A percentile compares a stretch with the other conserved stretches of the same genome.
Evolutionary conservation across 1,140 invertebrate species (phyloP).

Genomic region (Drosophila pallidifrons): DNA sequence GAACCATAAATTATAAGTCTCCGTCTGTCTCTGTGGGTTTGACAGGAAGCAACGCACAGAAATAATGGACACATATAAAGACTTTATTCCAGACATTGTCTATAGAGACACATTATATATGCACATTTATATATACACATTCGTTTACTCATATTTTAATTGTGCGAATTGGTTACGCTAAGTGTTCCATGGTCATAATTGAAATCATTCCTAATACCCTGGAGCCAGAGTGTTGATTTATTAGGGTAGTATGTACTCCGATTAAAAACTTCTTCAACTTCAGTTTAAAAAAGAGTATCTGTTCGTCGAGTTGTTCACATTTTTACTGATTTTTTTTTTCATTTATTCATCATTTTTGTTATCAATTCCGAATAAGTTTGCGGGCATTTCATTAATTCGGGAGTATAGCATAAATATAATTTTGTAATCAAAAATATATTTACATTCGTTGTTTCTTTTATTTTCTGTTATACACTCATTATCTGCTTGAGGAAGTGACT

Average conservation of each 20-base stretch:
- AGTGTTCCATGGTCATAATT: constrained; percentile 38
- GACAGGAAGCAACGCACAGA: constrained; percentile 24
- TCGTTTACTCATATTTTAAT: constrained; percentile 31
- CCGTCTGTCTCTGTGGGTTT: constrained; percentile 4
- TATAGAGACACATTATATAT: constrained; percentile 28
- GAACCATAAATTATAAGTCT: constrained; percentile 30
- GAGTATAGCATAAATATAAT: neutral
- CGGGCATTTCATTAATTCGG: neutral
- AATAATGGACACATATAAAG: neutral
- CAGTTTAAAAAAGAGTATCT: neutral
- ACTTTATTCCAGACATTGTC: constrained; percentile 4
- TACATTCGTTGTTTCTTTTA: neutral
- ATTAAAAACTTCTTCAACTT: too few species aligned
- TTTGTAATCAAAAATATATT: neutral
- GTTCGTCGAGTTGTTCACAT: neutral
- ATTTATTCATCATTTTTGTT: neutral
- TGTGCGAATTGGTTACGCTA: constrained; percentile 30
- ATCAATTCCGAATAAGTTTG: constrained; percentile 3
- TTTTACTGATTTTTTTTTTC: neutral
- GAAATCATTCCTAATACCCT: constrained; percentile 14
- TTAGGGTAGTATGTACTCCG: neutral
- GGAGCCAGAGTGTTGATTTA: neutral
- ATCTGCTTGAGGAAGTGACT: constrained; percentile 8
- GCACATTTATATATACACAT: constrained; percentile 4
- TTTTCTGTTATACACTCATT: neutral